Conservation (phyloP, 2,797 vertebrate species). For the Chelidonichthys spinosus region DNA sequence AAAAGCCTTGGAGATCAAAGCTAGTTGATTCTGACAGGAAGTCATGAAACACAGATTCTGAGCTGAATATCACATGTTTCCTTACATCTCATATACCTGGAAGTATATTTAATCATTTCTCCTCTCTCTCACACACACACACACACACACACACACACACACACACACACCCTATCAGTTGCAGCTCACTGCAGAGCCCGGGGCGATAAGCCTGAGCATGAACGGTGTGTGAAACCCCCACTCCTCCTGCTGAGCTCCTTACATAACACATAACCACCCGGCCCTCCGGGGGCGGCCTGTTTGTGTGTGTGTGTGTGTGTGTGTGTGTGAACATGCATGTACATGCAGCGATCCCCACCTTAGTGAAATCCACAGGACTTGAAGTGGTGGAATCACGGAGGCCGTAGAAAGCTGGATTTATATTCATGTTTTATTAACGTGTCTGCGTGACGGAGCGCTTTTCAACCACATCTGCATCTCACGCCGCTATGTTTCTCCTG, state of each 20-base stretch:
- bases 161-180: conserved; percentile 65
- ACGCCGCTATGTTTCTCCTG: conserved; percentile 33
- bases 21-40: conserved; percentile 55
- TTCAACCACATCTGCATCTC: conserved; percentile 54
- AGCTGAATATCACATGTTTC: conserved; percentile 7
- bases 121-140: conserved; percentile 24
- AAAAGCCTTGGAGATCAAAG: conserved; percentile 51
- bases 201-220: conserved; percentile 74
- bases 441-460: conserved; percentile 49
- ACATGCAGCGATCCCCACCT: conserved; percentile 38
- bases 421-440: conserved; percentile 66
- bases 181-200: conserved; percentile 69
- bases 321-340: conserved; percentile 41
- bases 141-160: conserved; percentile 22
- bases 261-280: conserved; percentile 77
- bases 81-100: conserved; percentile 21
- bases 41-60: conserved; percentile 29
- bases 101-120: conserved; percentile 20
- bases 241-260: conserved; percentile 77
- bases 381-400: conserved; percentile 36
- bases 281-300: conserved; percentile 55
- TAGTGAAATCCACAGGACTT: conserved; percentile 61
- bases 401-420: conserved; percentile 33
- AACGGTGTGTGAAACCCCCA: conserved; percentile 73
- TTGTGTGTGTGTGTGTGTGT: conserved; percentile 22